Evolutionary conservation across 1,140 invertebrate genomes (phyloP).

Genomic region (Macrobrachium nipponense): DNA sequence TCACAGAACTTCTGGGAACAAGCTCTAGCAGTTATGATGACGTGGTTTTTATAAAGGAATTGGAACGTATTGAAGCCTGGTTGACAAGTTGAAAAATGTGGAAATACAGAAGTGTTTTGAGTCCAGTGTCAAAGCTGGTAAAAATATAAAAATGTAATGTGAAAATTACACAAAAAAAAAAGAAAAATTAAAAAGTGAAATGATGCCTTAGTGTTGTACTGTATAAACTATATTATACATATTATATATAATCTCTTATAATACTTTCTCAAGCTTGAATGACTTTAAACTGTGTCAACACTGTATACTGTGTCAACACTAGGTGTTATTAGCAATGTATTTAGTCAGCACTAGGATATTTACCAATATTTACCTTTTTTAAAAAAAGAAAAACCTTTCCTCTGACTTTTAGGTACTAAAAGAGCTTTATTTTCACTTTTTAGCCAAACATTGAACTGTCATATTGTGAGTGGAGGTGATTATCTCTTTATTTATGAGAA

Average conservation of each 20-base stretch:
- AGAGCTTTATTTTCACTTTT: constrained; percentile 12
- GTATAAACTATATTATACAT: constrained; percentile 9
- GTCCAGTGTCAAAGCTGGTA: constrained; percentile 11
- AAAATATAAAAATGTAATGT: constrained; percentile 30
- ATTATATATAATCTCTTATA: constrained; percentile 54
- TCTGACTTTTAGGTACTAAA: constrained; percentile 21
- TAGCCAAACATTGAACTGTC: constrained; percentile 24
- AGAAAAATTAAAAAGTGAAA: constrained; percentile 54
- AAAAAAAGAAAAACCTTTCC: constrained; percentile 6
- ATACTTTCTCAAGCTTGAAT: constrained; percentile 9
- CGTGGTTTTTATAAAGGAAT: constrained; percentile 26
- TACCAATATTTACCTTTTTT: constrained; percentile 27
- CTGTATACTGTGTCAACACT: constrained; percentile 45
- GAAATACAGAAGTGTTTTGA: constrained; percentile 52
- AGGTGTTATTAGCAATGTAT: constrained; percentile 37
- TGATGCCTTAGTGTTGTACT: constrained; percentile 60
- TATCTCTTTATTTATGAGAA: constrained; percentile 45
- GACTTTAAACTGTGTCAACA: constrained; percentile 7
- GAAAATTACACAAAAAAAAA: constrained; percentile 39
- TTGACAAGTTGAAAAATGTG: constrained; percentile 35
- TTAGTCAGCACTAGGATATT: constrained; percentile 49
- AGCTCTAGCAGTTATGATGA: constrained; percentile 43
- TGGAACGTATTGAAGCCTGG: constrained; percentile 32
- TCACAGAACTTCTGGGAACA: constrained; percentile 59
- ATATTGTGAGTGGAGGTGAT: constrained; percentile 13